Conservation (phyloP, 2,888 invertebrate species). For the Acanthosepion lycidas region DNA sequence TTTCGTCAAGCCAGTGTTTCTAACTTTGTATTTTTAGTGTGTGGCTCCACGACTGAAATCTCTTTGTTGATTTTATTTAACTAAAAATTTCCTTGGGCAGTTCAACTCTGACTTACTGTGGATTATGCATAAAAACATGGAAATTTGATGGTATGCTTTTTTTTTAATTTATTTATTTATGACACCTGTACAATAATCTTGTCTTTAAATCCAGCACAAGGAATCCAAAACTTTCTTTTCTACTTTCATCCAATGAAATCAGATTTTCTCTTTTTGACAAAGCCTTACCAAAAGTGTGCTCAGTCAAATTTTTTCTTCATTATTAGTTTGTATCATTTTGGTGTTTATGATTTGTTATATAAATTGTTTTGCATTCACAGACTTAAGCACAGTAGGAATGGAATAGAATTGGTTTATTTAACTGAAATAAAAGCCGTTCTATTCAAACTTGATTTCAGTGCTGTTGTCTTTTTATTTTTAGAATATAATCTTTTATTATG, state of each 20-base stretch:
- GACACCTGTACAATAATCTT: background rate
- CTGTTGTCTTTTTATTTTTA: no score
- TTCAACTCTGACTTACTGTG: background rate
- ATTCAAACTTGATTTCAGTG: background rate
- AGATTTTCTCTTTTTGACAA: background rate
- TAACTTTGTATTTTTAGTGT: background rate
- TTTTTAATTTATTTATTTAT: background rate
- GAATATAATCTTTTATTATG: no score
- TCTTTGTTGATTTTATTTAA: background rate
- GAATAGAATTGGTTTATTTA: background rate
- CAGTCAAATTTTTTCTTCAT: background rate
- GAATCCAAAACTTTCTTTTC: background rate
- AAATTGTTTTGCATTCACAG: no score
- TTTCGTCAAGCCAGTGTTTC: background rate
- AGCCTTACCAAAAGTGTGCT: background rate
- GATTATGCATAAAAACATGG: background rate
- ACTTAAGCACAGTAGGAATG: background rate
- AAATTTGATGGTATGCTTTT: background rate
- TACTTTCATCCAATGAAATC: background rate
- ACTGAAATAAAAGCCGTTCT: background rate
- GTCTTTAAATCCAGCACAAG: background rate
- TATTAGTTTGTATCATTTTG: background rate
- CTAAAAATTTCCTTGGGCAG: background rate
- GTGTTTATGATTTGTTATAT: no score
- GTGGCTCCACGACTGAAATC: background rate